Conservation (phyloP, 2,888 invertebrate species). For the Graphium colonna region DNA sequence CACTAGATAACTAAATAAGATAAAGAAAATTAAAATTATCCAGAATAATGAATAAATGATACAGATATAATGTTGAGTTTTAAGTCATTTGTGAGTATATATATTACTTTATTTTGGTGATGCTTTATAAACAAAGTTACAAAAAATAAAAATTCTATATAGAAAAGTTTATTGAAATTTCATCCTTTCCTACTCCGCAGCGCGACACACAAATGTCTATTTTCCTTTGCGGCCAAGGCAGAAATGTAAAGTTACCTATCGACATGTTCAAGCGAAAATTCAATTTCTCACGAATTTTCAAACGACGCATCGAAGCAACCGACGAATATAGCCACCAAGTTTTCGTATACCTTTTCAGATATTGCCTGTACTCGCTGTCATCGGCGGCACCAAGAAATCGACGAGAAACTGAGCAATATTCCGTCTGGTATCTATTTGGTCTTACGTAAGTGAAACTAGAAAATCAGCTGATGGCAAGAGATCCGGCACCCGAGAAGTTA, state of each 20-base stretch:
- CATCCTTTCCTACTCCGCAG: neutral
- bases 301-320: slow-evolving; percentile 8
- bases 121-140: neutral
- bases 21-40: too few relatives aligned
- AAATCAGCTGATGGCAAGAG: too few relatives aligned
- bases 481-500: too few relatives aligned
- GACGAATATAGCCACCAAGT: slow-evolving; percentile 9
- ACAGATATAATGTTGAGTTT: too few relatives aligned
- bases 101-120: neutral
- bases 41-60: too few relatives aligned
- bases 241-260: slow-evolving; percentile 18
- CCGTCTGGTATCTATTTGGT: too few relatives aligned
- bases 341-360: slow-evolving; percentile 1
- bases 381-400: too few relatives aligned
- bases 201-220: slow-evolving; percentile 4
- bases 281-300: slow-evolving; percentile 20
- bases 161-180: slow-evolving; percentile 8
- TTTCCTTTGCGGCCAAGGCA: slow-evolving; percentile 6
- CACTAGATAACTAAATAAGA: too few relatives aligned
- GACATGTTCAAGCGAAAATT: slow-evolving; percentile 19
- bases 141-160: neutral
- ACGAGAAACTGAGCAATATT: too few relatives aligned
- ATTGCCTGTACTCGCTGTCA: too few relatives aligned
- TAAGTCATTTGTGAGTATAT: too few relatives aligned
- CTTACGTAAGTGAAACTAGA: too few relatives aligned